Percentiles rank a stretch among this genome's conserved stretches.
These are phyloP conservation scores for Diorhabda carinulata DNA, from an alignment of 1,140 invertebrate species.

Conservation along the genomic window DNA sequence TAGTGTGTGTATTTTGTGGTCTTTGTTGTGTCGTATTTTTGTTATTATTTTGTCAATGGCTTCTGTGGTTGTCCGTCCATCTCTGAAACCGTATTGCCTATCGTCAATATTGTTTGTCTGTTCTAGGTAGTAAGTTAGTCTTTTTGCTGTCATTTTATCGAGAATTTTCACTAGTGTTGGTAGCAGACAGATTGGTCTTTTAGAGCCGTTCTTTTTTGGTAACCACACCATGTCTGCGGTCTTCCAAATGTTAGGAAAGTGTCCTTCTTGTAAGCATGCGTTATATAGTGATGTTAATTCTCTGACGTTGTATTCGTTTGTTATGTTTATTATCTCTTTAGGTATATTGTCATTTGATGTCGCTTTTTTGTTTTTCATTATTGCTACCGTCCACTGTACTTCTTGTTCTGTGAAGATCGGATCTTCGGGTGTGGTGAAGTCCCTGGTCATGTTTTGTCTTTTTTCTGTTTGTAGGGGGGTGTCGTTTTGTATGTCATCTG, in stretches of 20 bases:
- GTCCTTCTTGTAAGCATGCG: not conserved
- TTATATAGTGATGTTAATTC: not conserved
- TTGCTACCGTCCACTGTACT: not conserved
- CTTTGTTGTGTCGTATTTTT: not conserved
- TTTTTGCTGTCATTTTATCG: not conserved
- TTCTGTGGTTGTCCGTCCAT: slow-evolving; percentile 14
- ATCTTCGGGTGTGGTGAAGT: not conserved
- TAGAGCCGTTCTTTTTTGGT: not conserved
- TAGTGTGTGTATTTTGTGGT: slow-evolving; percentile 5
- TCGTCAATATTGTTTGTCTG: not conserved
- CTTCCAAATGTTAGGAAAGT: slow-evolving; percentile 8
- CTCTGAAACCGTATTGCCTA: slow-evolving; percentile 26
- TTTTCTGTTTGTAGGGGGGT: not conserved
- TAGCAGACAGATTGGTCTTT: not conserved
- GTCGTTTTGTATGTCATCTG: not conserved
- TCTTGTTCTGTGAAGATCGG: not conserved
- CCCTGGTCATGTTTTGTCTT: not conserved
- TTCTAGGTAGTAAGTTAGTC: not conserved
- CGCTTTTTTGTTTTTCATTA: slow-evolving; percentile 1
- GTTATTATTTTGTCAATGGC: slow-evolving; percentile 11
- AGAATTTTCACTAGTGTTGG: not conserved
- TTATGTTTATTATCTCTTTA: not conserved
- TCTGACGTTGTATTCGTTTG: not conserved
- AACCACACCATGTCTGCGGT: not conserved
- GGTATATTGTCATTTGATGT: not conserved